These are phyloP conservation scores for Nasonia oneida DNA, from an alignment of 2,888 invertebrate species.

Conservation along the genomic window DNA sequence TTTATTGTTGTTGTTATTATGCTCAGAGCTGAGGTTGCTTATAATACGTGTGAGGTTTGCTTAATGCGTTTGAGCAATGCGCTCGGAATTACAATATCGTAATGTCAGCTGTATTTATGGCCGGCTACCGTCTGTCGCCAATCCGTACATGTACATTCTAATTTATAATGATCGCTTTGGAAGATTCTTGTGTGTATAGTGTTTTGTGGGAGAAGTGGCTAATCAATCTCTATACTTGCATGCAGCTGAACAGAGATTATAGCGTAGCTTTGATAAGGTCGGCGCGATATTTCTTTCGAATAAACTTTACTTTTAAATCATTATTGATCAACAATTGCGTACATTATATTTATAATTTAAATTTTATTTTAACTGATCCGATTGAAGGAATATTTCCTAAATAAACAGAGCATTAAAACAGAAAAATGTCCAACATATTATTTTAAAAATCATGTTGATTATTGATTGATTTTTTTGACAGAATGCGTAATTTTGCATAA, in stretches of 20 bases:
- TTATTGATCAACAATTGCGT: background rate
- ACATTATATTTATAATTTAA: no score
- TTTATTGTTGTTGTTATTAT: background rate
- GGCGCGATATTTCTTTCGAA: background rate
- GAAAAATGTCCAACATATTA: no score
- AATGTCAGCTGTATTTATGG: background rate
- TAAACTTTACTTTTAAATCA: background rate
- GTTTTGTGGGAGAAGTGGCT: background rate
- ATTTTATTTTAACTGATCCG: no score
- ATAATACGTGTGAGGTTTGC: background rate
- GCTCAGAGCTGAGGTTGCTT: background rate
- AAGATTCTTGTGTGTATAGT: background rate
- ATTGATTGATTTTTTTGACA: no score
- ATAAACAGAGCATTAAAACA: no score
- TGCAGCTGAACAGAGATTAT: background rate
- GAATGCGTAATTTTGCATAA: no score
- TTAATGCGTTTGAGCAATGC: background rate
- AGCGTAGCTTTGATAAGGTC: background rate
- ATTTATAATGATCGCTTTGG: background rate
- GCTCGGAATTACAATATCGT: background rate
- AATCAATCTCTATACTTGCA: background rate
- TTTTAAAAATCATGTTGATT: no score
- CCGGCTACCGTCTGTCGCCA: no score
- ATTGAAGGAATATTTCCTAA: no score
- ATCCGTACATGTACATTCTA: background rate